Percentiles rank a stretch among this genome's conserved stretches.
Conservation (phyloP, 2,113 vertebrate species). For the Colossoma macropomum region DNA sequence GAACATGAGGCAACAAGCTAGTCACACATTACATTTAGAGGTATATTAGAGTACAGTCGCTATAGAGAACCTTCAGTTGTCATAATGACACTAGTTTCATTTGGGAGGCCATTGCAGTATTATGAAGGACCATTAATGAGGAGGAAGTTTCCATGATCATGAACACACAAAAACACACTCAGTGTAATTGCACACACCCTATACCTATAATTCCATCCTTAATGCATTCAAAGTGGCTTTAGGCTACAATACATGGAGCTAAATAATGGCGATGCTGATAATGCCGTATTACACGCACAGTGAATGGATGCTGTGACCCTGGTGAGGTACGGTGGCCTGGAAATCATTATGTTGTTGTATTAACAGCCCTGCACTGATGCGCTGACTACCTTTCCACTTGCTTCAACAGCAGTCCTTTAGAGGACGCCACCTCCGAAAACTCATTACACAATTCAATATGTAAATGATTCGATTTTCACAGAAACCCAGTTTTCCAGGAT, state of each 20-base stretch:
- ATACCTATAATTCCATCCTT: background rate
- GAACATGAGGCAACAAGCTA: slow-evolving; percentile 14
- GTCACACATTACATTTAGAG: slow-evolving; percentile 1
- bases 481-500: slow-evolving; percentile 50
- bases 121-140: background rate
- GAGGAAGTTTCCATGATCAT: background rate
- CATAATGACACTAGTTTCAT: background rate
- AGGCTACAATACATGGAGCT: background rate
- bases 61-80: background rate
- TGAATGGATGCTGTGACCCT: slow-evolving; percentile 36
- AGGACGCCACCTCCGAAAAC: slow-evolving; percentile 45
- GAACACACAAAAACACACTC: background rate
- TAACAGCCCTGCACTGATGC: slow-evolving; percentile 20
- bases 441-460: slow-evolving; percentile 61
- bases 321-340: background rate
- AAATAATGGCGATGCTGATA: background rate
- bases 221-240: slow-evolving; percentile 1
- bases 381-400: background rate
- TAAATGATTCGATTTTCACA: slow-evolving; percentile 55
- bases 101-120: background rate
- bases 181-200: background rate
- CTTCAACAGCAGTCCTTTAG: slow-evolving; percentile 51
- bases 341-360: slow-evolving; percentile 44
- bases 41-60: background rate
- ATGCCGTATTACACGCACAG: slow-evolving; percentile 16